A percentile compares a stretch with the other conserved stretches of the same genome.
Conservation (phyloP, 2,797 vertebrate genomes). For the Emydoidea blandingii region DNA sequence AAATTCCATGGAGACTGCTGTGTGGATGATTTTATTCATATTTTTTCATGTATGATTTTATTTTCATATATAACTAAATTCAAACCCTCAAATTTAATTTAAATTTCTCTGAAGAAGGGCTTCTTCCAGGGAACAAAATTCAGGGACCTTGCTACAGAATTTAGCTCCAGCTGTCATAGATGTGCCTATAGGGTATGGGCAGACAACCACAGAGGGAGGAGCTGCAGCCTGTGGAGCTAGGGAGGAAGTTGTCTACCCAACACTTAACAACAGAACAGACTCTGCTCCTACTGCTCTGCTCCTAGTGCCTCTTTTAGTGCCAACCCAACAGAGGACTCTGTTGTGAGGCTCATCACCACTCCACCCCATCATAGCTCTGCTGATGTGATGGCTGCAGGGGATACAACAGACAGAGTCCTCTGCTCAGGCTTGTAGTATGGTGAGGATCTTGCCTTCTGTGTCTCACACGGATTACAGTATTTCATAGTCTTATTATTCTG, state of each 20-base stretch:
- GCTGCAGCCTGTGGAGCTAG: not conserved
- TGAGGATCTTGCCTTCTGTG: not conserved
- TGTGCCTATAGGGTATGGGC: not conserved
- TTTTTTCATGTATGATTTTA: not conserved
- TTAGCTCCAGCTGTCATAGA: not conserved
- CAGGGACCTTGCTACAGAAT: not conserved
- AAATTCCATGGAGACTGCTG: accelerated
- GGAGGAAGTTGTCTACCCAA: accelerated
- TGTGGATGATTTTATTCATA: not conserved
- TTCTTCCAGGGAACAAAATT: not conserved
- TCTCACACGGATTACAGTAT: not conserved
- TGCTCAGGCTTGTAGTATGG: conserved; percentile 5
- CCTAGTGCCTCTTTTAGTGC: not conserved
- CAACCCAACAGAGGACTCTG: not conserved
- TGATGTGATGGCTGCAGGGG: not conserved
- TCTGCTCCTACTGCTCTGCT: accelerated
- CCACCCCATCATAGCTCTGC: not conserved
- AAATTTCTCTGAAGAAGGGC: not conserved
- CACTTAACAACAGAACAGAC: not conserved
- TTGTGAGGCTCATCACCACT: not conserved
- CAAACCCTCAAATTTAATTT: not conserved
- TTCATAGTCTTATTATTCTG: not conserved
- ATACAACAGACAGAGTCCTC: not conserved
- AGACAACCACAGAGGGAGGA: not conserved
- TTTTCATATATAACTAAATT: not conserved